Conservation (phyloP, 2,113 vertebrate species). For the Rostratula benghalensis region DNA sequence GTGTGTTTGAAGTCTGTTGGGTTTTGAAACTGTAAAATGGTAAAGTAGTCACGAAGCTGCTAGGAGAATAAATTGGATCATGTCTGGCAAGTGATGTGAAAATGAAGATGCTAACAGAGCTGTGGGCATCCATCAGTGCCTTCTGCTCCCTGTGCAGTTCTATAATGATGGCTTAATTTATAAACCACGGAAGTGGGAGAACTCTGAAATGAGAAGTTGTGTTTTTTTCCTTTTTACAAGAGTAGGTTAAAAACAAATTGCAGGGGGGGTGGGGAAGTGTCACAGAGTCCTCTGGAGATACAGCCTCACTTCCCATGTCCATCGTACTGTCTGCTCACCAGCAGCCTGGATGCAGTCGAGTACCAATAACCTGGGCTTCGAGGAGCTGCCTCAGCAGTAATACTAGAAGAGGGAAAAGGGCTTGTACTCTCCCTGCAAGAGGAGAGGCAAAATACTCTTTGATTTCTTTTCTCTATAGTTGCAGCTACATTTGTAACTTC, state of each 20-base stretch:
- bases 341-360: background rate
- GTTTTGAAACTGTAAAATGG: background rate
- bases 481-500: background rate
- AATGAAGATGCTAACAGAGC: background rate
- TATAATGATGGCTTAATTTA: background rate
- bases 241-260: background rate
- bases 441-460: background rate
- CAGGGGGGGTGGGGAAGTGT: no score
- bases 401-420: background rate
- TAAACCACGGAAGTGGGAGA: background rate
- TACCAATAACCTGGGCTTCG: background rate
- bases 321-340: fast-evolving
- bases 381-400: background rate
- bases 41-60: background rate
- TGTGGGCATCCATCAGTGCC: background rate
- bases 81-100: background rate
- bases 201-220: background rate
- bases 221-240: background rate
- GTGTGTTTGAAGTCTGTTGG: background rate
- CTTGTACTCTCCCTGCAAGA: background rate
- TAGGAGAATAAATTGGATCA: background rate
- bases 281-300: background rate
- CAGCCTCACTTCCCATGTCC: background rate
- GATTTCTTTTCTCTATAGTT: background rate
- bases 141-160: background rate